Evolutionary conservation across 2,113 vertebrate genomes (phyloP).

Genomic region (Chaetodon trifascialis): DNA sequence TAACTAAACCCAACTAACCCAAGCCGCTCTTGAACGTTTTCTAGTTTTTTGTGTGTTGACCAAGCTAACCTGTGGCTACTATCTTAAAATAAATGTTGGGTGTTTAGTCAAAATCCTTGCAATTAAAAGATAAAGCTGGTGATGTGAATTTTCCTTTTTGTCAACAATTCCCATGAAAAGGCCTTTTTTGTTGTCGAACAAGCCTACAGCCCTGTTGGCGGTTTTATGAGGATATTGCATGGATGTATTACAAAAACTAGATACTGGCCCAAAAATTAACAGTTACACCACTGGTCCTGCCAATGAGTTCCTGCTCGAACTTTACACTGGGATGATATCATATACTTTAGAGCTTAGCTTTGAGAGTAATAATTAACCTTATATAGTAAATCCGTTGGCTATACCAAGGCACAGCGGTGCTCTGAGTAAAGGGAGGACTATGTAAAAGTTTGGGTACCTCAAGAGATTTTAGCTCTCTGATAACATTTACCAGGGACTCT

Average conservation of each 20-base stretch:
- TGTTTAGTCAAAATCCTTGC: not conserved
- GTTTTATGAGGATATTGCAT: not conserved
- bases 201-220: too few species aligned
- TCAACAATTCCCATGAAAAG: conserved; percentile 2
- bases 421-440: too few species aligned
- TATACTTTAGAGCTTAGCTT: too few species aligned
- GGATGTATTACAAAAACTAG: not conserved
- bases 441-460: too few species aligned
- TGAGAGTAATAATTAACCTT: not conserved
- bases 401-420: too few species aligned
- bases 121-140: not conserved
- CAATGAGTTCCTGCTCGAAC: too few species aligned
- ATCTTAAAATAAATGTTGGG: conserved; percentile 7
- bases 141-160: not conserved
- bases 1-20: conserved; percentile 61
- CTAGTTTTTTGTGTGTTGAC: conserved; percentile 16
- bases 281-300: too few species aligned
- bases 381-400: not conserved
- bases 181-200: not conserved
- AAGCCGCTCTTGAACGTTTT: conserved; percentile 17
- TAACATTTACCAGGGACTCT: too few species aligned
- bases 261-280: not conserved
- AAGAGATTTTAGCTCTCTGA: too few species aligned
- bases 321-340: too few species aligned
- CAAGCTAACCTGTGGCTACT: conserved; percentile 12